A percentile compares a stretch with the other conserved stretches of the same genome.
Conservation (phyloP, 2,797 vertebrate species). For the Enteromius afrohamiltoni region DNA sequence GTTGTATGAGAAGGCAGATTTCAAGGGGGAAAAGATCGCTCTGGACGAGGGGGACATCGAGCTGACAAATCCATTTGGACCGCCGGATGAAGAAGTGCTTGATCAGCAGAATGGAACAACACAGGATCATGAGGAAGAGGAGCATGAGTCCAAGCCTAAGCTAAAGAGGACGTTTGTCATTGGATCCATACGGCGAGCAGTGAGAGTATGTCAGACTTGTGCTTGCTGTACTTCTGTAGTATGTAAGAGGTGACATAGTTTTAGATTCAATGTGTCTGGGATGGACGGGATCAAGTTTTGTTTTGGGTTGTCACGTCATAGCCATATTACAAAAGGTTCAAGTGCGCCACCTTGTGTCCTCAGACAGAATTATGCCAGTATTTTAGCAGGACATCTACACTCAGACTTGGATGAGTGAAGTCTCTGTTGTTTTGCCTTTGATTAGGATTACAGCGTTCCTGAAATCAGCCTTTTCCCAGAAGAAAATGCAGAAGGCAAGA, state of each 20-base stretch:
- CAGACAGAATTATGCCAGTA: background rate
- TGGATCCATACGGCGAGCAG: constrained; percentile 85
- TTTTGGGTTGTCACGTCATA: background rate
- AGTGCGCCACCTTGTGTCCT: constrained; percentile 23
- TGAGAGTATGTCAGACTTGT: constrained; percentile 75
- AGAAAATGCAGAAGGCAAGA: constrained; percentile 86
- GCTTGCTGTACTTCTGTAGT: background rate
- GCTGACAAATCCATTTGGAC: constrained; percentile 74
- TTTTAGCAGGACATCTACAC: background rate
- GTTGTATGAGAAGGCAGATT: constrained; percentile 89
- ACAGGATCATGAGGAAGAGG: background rate
- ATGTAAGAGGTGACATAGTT: background rate
- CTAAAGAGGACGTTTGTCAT: constrained; percentile 69
- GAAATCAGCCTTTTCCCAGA: constrained; percentile 88
- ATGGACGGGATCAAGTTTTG: background rate
- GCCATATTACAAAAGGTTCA: background rate
- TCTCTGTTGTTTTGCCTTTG: background rate
- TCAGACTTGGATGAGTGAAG: background rate
- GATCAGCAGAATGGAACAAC: constrained; percentile 60
- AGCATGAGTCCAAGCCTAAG: constrained; percentile 61
- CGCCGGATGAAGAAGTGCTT: constrained; percentile 40
- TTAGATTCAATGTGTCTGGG: background rate
- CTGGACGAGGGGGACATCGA: constrained; percentile 89
- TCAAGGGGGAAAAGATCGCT: constrained; percentile 87
- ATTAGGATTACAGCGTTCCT: constrained; percentile 88